phyloP scores from a whole-genome alignment of 2,113 vertebrate species.

The Bubo scandiacus region DNA sequence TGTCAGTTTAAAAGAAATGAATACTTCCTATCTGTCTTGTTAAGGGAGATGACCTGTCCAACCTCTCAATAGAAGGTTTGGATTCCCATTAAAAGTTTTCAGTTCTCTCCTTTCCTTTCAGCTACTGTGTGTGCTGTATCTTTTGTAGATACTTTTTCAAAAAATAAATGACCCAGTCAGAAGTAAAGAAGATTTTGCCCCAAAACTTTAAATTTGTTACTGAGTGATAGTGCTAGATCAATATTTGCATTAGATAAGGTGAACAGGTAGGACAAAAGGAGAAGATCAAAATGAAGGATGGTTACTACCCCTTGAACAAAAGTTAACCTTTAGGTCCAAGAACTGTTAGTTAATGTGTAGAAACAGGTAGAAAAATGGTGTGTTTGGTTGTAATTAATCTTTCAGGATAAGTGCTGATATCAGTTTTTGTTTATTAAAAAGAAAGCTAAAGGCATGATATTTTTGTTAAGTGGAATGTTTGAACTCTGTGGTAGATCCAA shows the following conservation, averaged over 20 bases:
- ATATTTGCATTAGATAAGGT: slow-evolving; percentile 47
- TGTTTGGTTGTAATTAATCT: background rate
- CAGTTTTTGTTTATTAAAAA: background rate
- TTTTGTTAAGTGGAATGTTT: background rate
- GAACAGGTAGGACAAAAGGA: background rate
- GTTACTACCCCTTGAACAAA: background rate
- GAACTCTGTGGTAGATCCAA: background rate
- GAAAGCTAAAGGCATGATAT: background rate
- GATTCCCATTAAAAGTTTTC: slow-evolving; percentile 68
- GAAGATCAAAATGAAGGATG: background rate
- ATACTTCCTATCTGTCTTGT: slow-evolving; percentile 60
- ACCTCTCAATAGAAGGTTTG: slow-evolving; percentile 57
- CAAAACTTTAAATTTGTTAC: slow-evolving; percentile 30
- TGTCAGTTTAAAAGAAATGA: slow-evolving; percentile 60
- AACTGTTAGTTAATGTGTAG: background rate
- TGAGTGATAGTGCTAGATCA: background rate
- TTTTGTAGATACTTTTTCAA: slow-evolving; percentile 47
- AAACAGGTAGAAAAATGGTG: background rate
- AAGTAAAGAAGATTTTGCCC: slow-evolving; percentile 18
- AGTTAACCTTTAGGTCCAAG: background rate
- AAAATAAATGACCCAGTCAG: slow-evolving; percentile 42
- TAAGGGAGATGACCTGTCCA: slow-evolving; percentile 59
- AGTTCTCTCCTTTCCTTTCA: slow-evolving; percentile 48
- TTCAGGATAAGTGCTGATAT: background rate
- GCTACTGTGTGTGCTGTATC: slow-evolving; percentile 1